Evolutionary conservation across 2,888 invertebrate species (phyloP).

Genomic region (Choreutis nemorana): DNA sequence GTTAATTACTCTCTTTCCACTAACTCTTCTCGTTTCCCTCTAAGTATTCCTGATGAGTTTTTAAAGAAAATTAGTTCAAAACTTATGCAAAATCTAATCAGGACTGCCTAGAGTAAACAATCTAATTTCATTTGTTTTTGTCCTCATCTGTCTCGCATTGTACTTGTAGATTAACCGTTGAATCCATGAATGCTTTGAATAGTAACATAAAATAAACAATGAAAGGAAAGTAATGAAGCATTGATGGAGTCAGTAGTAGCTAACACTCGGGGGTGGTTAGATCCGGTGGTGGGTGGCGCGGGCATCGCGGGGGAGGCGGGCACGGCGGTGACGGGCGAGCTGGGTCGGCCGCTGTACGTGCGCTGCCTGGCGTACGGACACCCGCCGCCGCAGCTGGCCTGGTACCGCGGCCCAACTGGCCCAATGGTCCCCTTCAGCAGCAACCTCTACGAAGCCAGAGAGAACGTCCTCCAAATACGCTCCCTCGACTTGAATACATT

Average conservation of each 20-base stretch:
- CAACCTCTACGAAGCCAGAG: conserved; percentile 75
- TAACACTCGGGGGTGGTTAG: conserved; percentile 49
- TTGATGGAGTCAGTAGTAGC: conserved; percentile 17
- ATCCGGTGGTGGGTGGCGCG: conserved; percentile 65
- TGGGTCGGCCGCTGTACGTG: conserved; percentile 74
- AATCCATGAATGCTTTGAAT: conserved; percentile 28
- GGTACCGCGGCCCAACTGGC: conserved; percentile 81
- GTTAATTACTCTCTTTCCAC: conserved; percentile 24
- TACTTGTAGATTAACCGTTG: conserved; percentile 23
- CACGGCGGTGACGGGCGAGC: conserved; percentile 71
- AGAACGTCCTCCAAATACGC: conserved; percentile 78
- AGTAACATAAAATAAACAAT: conserved; percentile 17
- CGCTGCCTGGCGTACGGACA: conserved; percentile 85
- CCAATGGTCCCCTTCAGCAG: conserved; percentile 77
- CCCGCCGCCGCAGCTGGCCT: conserved; percentile 80
- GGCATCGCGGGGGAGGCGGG: conserved; percentile 74
- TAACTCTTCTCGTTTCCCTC: conserved; percentile 14
- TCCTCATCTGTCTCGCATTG: conserved; percentile 15
- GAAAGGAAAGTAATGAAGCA: conserved; percentile 19
- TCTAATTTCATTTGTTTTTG: conserved; percentile 26
- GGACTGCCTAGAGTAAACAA: conserved; percentile 18
- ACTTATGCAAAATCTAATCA: conserved; percentile 9
- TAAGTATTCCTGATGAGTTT: no score
- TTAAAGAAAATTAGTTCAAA: no score
- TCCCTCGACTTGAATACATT: conserved; percentile 75